Base-by-base conservation (phyloP, 2,113 vertebrate species). In the Pseudorectes ferrugineus region DNA sequence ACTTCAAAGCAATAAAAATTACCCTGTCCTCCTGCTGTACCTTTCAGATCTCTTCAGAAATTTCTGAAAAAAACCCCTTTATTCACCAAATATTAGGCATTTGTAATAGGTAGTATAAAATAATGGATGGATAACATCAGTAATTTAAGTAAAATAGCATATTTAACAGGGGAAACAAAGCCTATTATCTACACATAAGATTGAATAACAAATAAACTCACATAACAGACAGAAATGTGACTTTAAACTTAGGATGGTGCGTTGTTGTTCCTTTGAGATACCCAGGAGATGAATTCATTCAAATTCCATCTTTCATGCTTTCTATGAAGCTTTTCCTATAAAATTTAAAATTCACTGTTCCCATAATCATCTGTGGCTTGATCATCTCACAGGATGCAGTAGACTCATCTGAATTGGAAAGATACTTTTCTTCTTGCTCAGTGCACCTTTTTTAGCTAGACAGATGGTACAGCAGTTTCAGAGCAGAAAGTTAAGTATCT, bases 371-470 rank as follows among this genome's bases (percentile, higher is more conserved):
- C 95, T 93, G 88, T 77, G 79, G 75, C 63, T 95, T 80, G 79
- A 94, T 92, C 80, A 97, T 93, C 76, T 92, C 92, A 88, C 82
- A 86, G 85, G 91, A 94, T 74, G 83, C 55, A 84, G 91, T 5
- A 95, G 79, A 84, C 51, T 95, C 51, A 95, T 97, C 91, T 90
- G 92, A 90, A 94, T 92, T 95, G 94, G 95, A 96, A 93, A 96
- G 88, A 90, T 33, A 67, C 42, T 92, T 88, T 87, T 85, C 74
- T 79, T 82, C 63, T 85, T 92, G 54, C 46, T 94, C 63, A 43
- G 75, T 67, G 79, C 68, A 94, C 94, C 91, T 94, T 90, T 92
- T 96, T 96, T 66, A 97, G 91, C 72, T 55, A 96, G 72, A 80
- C 95, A 97, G 91, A 94, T 94, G 95, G 96, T 66, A 80, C 72